A percentile compares a stretch with the other conserved stretches of the same genome.
These are phyloP conservation scores for Heteropelma amictum DNA, from an alignment of 2,888 invertebrate genomes.

Conservation along the genomic window DNA sequence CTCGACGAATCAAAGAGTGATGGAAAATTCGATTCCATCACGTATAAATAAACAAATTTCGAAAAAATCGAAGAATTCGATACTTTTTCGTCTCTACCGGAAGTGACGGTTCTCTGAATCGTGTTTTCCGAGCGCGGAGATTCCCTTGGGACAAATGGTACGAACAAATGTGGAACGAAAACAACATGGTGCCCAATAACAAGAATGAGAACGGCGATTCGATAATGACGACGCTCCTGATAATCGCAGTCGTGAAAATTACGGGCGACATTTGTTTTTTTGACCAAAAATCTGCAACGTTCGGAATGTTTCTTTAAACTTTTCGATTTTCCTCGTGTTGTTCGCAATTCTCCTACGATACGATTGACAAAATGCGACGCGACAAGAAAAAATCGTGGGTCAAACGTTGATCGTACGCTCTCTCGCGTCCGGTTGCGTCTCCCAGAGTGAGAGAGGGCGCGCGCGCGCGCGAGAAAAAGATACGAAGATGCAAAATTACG, in stretches of 20 bases:
- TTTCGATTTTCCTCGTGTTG: background rate
- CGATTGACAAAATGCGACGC: background rate
- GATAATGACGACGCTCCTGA: constrained; percentile 30
- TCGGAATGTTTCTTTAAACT: background rate
- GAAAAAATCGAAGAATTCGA: too few relatives aligned
- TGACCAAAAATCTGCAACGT: background rate
- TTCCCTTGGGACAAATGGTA: background rate
- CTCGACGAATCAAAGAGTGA: too few relatives aligned
- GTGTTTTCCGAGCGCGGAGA: background rate
- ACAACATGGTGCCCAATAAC: constrained; percentile 46
- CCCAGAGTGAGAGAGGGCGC: background rate
- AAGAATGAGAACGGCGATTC: constrained; percentile 49
- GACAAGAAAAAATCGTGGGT: background rate
- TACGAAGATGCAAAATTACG: background rate
- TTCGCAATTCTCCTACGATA: background rate
- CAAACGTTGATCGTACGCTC: background rate
- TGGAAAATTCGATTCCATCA: too few relatives aligned
- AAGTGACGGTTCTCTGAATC: background rate
- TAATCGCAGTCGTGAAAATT: constrained; percentile 20
- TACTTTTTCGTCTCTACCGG: background rate
- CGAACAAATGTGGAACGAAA: constrained; percentile 3
- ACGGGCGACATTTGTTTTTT: background rate
- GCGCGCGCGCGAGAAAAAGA: too few relatives aligned
- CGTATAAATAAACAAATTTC: too few relatives aligned
- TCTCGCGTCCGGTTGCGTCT: background rate